Evolutionary conservation across 2,797 vertebrate species (phyloP).

Genomic region (Peromyscus aztecus): DNA sequence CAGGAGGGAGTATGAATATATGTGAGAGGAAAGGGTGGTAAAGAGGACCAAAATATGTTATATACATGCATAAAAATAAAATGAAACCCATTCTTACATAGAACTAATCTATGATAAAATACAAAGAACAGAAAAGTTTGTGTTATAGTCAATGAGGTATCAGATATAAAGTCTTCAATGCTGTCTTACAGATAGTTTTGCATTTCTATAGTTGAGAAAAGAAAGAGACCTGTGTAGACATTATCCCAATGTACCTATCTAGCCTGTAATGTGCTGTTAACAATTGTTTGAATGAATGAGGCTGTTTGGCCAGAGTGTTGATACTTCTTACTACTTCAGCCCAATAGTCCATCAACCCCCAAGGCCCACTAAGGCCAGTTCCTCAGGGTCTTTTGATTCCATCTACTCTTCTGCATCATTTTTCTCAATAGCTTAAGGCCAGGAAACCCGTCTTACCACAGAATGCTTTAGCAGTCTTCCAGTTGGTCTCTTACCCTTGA

Average conservation of each 20-base stretch:
- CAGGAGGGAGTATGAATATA: background rate
- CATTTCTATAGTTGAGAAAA: background rate
- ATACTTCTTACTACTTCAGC: background rate
- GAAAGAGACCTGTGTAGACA: background rate
- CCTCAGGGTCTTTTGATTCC: background rate
- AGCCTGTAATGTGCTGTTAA: background rate
- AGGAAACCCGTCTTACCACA: background rate
- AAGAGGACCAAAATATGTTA: background rate
- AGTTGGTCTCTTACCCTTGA: background rate
- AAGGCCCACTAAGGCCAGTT: background rate
- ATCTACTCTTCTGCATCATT: background rate
- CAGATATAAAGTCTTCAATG: constrained; percentile 44
- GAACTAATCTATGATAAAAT: background rate
- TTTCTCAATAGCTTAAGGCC: background rate
- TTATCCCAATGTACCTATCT: background rate
- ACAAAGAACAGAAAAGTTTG: background rate
- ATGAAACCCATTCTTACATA: background rate
- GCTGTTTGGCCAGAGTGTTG: background rate
- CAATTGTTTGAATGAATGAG: background rate
- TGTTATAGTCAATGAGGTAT: background rate
- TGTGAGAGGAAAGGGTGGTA: background rate
- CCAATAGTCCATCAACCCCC: background rate
- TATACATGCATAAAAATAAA: background rate
- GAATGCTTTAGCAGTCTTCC: background rate
- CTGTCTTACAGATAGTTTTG: constrained; percentile 19